Conservation (phyloP, 2,797 vertebrate genomes). For the Masticophis lateralis region DNA sequence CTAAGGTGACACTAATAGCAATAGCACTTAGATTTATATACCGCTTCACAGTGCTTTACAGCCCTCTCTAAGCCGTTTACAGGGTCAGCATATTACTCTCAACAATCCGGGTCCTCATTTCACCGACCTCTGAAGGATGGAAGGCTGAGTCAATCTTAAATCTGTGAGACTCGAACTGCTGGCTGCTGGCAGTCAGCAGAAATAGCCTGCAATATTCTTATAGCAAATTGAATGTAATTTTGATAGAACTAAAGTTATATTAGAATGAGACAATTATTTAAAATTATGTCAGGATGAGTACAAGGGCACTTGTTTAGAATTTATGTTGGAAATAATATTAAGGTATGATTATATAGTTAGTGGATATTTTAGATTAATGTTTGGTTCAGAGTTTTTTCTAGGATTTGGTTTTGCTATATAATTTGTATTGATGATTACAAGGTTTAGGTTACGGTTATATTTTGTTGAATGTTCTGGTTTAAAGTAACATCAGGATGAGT, state of each 20-base stretch:
- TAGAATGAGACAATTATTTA: neutral
- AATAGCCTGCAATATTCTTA: neutral
- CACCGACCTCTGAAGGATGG: too few species aligned
- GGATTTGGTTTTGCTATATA: neutral
- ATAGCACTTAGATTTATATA: too few species aligned
- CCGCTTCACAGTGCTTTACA: too few species aligned
- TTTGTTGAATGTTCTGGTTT: neutral
- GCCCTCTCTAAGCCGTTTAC: too few species aligned
- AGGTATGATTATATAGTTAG: neutral
- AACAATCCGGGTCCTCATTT: too few species aligned
- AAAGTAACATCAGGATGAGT: neutral
- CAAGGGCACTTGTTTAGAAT: neutral
- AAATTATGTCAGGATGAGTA: neutral
- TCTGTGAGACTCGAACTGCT: too few species aligned
- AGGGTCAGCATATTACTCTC: too few species aligned
- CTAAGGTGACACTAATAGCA: too few species aligned
- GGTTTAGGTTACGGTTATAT: neutral
- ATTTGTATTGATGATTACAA: neutral
- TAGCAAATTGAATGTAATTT: neutral
- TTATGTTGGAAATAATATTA: neutral
- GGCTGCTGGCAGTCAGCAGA: too few species aligned
- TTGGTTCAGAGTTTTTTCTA: neutral
- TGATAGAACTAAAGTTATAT: neutral
- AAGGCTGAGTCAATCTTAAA: too few species aligned
- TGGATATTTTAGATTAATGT: neutral